Percentiles rank a stretch among this genome's conserved stretches.
These are phyloP conservation scores for Macrostomum cliftonense DNA, from an alignment of 2,888 invertebrate genomes.

Conservation along the genomic window DNA sequence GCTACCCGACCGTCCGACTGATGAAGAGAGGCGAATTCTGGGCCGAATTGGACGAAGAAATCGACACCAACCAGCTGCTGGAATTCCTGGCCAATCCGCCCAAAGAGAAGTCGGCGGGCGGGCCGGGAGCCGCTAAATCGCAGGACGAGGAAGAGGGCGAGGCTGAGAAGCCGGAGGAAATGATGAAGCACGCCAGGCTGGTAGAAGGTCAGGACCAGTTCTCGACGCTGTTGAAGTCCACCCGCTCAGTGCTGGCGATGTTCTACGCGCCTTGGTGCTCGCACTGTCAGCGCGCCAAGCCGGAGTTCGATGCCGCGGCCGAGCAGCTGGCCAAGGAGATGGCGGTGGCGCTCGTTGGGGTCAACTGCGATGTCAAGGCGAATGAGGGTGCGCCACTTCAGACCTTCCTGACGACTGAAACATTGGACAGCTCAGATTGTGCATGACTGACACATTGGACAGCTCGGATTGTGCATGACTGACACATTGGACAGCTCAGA, in stretches of 20 bases:
- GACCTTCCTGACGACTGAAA: too few relatives aligned
- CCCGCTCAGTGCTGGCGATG: neutral
- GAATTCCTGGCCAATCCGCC: neutral
- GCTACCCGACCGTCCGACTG: neutral
- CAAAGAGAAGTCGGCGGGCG: neutral
- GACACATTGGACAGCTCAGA: too few relatives aligned
- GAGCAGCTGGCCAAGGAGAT: too few relatives aligned
- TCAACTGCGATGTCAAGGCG: too few relatives aligned
- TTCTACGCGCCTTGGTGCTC: neutral
- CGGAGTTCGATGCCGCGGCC: neutral
- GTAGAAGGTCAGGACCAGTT: neutral
- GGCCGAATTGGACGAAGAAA: neutral
- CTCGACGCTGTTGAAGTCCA: too few relatives aligned
- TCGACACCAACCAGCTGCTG: neutral
- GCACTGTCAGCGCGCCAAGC: neutral
- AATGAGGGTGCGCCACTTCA: too few relatives aligned
- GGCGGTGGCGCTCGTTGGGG: too few relatives aligned
- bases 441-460: too few relatives aligned
- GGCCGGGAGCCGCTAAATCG: neutral
- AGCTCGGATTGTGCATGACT: too few relatives aligned
- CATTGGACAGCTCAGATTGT: too few relatives aligned
- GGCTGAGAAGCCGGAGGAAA: neutral
- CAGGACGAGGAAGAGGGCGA: too few relatives aligned
- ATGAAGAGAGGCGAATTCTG: neutral
- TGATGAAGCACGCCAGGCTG: neutral